Conservation (phyloP, 2,888 invertebrate species). For the Eupeodes latifasciatus region DNA sequence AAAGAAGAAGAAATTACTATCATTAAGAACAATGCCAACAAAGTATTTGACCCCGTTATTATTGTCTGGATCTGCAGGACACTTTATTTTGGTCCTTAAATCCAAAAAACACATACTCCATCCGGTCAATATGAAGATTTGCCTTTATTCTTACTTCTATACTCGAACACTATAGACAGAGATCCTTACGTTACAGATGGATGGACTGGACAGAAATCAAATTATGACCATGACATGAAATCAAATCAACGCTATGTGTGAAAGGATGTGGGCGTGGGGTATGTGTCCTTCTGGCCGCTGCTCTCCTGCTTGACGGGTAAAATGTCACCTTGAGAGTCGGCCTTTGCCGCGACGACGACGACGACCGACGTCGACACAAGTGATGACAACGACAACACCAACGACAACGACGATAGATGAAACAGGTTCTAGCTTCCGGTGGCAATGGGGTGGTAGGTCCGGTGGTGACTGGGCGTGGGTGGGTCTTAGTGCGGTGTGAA, state of each 20-base stretch:
- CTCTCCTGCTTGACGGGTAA: neutral
- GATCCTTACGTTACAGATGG: neutral
- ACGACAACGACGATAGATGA: neutral
- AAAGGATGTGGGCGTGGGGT: too few relatives aligned
- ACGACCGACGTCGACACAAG: neutral
- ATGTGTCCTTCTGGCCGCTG: neutral
- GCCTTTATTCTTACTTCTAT: slow-evolving; percentile 15
- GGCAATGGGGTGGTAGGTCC: neutral
- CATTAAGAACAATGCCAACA: slow-evolving; percentile 3
- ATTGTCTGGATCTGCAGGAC: slow-evolving; percentile 23
- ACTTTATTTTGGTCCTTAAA: slow-evolving; percentile 46
- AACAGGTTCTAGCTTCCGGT: neutral
- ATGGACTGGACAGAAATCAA: slow-evolving; percentile 36
- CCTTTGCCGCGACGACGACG: neutral
- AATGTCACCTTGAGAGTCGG: slow-evolving; percentile 38
- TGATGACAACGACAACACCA: neutral
- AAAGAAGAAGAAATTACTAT: neutral
- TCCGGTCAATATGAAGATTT: neutral
- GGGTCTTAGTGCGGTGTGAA: neutral
- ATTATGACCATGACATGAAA: slow-evolving; percentile 63
- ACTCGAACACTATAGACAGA: neutral
- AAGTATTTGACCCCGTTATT: slow-evolving; percentile 32
- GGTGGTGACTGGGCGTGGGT: too few relatives aligned
- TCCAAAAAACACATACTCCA: slow-evolving; percentile 36
- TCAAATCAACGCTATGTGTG: slow-evolving; percentile 5